phyloP scores from a whole-genome alignment of 2,113 vertebrate species.

The Cephalopterus ornatus region DNA sequence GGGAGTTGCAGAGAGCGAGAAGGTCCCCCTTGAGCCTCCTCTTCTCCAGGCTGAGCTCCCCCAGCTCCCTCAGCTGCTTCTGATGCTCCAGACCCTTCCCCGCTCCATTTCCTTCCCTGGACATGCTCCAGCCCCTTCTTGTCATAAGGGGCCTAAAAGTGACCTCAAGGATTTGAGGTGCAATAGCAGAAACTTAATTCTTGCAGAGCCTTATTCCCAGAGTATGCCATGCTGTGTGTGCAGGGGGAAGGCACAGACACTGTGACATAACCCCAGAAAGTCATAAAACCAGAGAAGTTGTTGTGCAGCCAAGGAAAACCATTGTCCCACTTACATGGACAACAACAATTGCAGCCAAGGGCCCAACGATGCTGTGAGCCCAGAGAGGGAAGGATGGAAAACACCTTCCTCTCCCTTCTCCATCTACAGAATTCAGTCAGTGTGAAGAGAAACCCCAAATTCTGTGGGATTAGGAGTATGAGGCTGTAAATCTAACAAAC shows the following conservation, averaged over 20 bases:
- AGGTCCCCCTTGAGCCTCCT: too few relatives aligned
- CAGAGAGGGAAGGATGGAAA: too few relatives aligned
- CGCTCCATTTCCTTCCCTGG: not conserved
- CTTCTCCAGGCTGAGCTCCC: too few relatives aligned
- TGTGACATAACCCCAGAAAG: not conserved
- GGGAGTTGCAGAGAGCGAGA: too few relatives aligned
- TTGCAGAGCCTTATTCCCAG: not conserved
- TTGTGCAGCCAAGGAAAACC: not conserved
- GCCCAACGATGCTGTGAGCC: not conserved
- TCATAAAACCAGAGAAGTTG: not conserved
- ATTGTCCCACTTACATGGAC: not conserved
- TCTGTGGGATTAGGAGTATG: fast-evolving
- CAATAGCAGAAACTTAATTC: not conserved
- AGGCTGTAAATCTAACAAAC: not conserved
- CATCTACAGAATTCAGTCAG: fast-evolving
- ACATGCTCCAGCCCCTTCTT: not conserved
- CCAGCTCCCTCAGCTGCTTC: too few relatives aligned
- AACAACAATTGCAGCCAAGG: not conserved
- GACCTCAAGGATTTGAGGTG: not conserved
- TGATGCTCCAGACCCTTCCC: too few relatives aligned
- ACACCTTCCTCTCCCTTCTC: too few relatives aligned
- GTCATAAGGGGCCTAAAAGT: not conserved
- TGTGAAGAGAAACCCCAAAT: fast-evolving
- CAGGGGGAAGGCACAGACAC: not conserved
- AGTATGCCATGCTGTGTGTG: not conserved